These are phyloP conservation scores for Chrysodeixis includens DNA, from an alignment of 2,888 invertebrate species.

Conservation along the genomic window DNA sequence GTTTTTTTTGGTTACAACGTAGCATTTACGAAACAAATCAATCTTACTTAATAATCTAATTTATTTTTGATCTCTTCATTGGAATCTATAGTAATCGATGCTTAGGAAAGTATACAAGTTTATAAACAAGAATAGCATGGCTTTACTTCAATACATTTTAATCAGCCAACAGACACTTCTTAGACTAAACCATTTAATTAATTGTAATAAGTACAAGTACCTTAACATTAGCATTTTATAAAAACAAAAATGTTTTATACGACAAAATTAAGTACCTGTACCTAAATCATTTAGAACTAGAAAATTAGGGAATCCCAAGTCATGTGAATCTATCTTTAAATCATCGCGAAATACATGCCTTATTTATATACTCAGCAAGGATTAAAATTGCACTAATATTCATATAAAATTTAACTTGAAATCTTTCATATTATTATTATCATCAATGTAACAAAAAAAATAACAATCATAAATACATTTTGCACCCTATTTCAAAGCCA, in stretches of 20 bases:
- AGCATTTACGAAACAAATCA: not conserved
- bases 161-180: not conserved
- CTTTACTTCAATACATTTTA: not conserved
- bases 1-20: conserved; percentile 2
- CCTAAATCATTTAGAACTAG: not conserved
- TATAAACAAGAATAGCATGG: not conserved
- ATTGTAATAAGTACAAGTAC: not conserved
- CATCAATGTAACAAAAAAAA: too few species aligned
- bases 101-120: not conserved
- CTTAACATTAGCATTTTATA: not conserved
- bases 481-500: too few species aligned
- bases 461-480: not conserved
- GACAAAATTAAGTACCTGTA: not conserved
- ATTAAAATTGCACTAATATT: too few species aligned
- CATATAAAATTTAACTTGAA: not conserved
- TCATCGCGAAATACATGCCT: too few species aligned
- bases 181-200: too few species aligned
- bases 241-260: not conserved
- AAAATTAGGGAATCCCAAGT: not conserved
- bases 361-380: too few species aligned
- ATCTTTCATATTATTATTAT: not conserved
- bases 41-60: not conserved
- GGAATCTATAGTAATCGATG: not conserved
- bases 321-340: too few species aligned
- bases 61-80: not conserved